Percentiles rank a stretch among this genome's conserved stretches.
Evolutionary conservation across 2,797 vertebrate species (phyloP).

Genomic region (Hypotaenidia philippensis): DNA sequence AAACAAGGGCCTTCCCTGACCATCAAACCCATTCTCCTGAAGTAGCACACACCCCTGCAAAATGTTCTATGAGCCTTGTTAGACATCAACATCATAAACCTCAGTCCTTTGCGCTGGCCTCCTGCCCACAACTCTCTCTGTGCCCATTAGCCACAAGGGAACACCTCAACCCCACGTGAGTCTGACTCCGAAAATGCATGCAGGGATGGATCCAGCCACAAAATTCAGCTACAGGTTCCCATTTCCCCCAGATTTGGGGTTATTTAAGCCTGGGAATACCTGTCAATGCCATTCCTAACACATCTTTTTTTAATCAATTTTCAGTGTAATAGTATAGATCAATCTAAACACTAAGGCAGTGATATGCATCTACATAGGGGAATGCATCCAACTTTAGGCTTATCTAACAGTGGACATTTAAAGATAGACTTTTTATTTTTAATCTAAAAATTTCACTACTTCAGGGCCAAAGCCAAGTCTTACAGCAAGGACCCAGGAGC

Average conservation of each 20-base stretch:
- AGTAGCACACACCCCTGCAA: neutral
- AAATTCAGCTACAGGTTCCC: neutral
- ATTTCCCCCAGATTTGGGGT: neutral
- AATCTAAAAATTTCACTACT: neutral
- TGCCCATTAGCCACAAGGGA: accelerated
- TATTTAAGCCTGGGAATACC: neutral
- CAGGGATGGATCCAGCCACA: neutral
- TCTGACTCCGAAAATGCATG: neutral
- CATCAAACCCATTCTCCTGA: neutral
- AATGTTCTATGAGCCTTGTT: neutral
- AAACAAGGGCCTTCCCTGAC: neutral
- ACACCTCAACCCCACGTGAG: neutral
- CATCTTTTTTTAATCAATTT: neutral
- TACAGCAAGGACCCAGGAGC: neutral
- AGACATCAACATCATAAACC: neutral
- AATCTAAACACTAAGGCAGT: neutral
- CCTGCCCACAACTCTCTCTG: neutral
- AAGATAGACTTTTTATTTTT: neutral
- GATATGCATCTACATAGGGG: neutral
- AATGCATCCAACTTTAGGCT: neutral
- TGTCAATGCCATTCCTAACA: neutral
- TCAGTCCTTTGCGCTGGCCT: neutral
- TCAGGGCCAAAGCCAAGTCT: neutral
- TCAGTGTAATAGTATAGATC: neutral
- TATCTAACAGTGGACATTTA: neutral